Percentiles rank a stretch among this genome's conserved stretches.
phyloP scores from a whole-genome alignment of 1,140 invertebrate genomes.

The Melanaphis sacchari region DNA sequence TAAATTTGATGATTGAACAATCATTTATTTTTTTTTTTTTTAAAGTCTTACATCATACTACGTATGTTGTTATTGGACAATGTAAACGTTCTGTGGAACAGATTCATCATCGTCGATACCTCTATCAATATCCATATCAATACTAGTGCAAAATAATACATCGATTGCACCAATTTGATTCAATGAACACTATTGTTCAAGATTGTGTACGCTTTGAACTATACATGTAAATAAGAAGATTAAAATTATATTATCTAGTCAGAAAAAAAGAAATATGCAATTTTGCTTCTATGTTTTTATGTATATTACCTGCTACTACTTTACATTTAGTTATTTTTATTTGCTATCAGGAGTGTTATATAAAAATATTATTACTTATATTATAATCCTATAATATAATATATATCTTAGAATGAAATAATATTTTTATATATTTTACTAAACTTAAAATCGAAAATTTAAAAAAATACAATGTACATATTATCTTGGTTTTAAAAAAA shows the following conservation, averaged over 20 bases:
- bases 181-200: neutral
- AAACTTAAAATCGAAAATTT: neutral
- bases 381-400: neutral
- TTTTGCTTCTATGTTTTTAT: neutral
- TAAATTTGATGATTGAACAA: neutral
- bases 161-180: neutral
- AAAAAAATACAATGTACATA: neutral
- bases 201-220: neutral
- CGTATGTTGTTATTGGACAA: neutral
- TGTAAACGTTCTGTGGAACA: neutral
- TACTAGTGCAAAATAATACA: neutral
- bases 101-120: neutral
- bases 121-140: neutral
- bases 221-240: neutral
- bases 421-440: neutral
- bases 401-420: neutral
- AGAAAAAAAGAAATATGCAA: neutral
- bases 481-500: neutral
- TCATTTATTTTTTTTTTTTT: neutral
- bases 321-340: neutral
- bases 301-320: neutral
- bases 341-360: neutral
- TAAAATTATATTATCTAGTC: slow-evolving; percentile 3
- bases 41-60: neutral
- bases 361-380: neutral